Percentiles rank a stretch among this genome's conserved stretches.
Conservation (phyloP, 2,113 vertebrate genomes). For the Mesembrinibis cayennensis region DNA sequence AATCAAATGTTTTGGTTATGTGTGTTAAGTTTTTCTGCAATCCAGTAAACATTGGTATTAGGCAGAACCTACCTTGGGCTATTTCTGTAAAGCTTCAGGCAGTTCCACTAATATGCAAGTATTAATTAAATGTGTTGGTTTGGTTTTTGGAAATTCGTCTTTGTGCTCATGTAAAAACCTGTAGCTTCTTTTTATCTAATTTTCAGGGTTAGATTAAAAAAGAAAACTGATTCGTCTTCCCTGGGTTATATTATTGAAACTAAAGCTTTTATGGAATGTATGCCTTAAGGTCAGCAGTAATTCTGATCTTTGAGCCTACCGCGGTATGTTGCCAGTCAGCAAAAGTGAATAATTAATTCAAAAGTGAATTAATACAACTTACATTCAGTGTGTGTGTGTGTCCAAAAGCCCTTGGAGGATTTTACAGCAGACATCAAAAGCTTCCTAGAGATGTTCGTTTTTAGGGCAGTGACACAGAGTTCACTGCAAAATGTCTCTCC, state of each 20-base stretch:
- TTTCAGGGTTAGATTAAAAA: background rate
- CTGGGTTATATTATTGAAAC: background rate
- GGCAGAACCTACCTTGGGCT: background rate
- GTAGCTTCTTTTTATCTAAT: background rate
- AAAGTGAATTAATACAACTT: background rate
- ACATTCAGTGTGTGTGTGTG: background rate
- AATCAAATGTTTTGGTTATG: background rate
- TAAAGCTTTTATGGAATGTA: background rate
- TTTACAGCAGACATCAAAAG: background rate
- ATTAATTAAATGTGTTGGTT: background rate
- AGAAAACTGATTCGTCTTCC: background rate
- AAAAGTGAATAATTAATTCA: background rate
- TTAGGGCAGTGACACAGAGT: background rate
- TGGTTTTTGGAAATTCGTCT: background rate
- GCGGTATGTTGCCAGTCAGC: background rate
- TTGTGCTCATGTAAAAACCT: background rate
- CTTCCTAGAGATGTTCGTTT: background rate
- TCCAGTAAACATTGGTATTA: background rate
- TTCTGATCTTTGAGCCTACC: background rate
- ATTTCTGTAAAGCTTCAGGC: background rate
- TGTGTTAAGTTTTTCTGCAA: background rate
- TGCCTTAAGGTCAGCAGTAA: background rate
- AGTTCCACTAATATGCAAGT: background rate
- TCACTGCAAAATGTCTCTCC: background rate
- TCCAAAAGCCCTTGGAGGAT: background rate